Evolutionary conservation across 2,797 vertebrate genomes (phyloP).

Genomic region (Xerus rutilus): DNA sequence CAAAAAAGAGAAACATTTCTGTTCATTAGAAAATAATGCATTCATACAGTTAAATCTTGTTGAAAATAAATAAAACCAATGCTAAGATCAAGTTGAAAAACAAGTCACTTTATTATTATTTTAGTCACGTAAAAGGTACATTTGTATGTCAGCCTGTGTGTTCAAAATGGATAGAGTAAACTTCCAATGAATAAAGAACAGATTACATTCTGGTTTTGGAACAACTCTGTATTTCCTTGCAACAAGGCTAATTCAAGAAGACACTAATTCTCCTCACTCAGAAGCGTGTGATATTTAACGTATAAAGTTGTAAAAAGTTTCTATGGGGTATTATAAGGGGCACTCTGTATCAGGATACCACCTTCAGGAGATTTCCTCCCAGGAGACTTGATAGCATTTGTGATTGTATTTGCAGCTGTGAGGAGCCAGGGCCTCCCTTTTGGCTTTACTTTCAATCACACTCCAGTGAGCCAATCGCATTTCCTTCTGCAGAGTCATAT

Average conservation of each 20-base stretch:
- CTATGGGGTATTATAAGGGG: not conserved
- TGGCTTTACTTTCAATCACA: slow-evolving; percentile 10
- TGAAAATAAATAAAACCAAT: slow-evolving; percentile 2
- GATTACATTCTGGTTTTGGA: not conserved
- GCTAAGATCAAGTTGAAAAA: not conserved
- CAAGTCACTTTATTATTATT: not conserved
- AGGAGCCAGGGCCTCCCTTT: not conserved
- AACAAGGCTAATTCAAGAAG: not conserved
- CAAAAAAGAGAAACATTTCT: not conserved
- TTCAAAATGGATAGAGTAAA: not conserved
- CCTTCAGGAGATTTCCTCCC: not conserved
- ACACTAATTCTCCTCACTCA: not conserved
- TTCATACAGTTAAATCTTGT: not conserved
- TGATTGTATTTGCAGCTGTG: not conserved
- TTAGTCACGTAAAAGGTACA: not conserved
- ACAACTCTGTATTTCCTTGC: not conserved
- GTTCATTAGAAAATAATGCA: not conserved
- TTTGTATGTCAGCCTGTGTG: not conserved
- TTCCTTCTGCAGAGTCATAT: slow-evolving; percentile 49
- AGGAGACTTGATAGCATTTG: not conserved
- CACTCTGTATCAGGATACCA: not conserved
- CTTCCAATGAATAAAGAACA: not conserved
- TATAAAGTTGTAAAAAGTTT: not conserved
- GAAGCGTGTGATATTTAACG: not conserved
- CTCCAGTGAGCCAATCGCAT: not conserved